Evolutionary conservation across 2,113 vertebrate genomes (phyloP).

Genomic region (Pygoscelis antarcticus): DNA sequence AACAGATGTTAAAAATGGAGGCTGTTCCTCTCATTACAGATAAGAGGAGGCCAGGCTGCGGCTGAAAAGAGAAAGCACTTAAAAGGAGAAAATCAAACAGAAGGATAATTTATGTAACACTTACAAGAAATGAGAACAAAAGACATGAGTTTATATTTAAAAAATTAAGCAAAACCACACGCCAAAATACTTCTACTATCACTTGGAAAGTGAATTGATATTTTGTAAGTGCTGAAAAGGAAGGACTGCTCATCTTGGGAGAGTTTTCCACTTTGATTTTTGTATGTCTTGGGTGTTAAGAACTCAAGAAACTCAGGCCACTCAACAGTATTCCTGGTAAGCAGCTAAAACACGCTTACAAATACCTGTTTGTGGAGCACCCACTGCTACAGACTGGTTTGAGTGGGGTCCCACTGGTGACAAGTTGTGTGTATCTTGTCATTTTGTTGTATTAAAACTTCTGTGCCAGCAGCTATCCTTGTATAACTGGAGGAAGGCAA

Average conservation of each 20-base stretch:
- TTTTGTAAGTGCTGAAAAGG: not conserved
- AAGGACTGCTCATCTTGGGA: not conserved
- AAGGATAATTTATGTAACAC: not conserved
- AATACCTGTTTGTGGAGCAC: not conserved
- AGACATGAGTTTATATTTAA: not conserved
- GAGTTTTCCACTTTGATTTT: not conserved
- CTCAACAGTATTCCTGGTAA: not conserved
- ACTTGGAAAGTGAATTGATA: not conserved
- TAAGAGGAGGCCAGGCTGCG: not conserved
- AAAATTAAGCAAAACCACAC: not conserved
- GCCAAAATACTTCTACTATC: not conserved
- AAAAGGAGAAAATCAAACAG: not conserved
- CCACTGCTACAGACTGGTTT: slow-evolving; percentile 22
- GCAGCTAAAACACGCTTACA: not conserved
- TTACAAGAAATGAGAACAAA: not conserved
- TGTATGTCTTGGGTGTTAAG: not conserved
- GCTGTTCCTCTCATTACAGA: not conserved
- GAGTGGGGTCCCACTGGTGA: not conserved
- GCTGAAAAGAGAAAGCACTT: not conserved
- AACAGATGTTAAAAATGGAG: not conserved
- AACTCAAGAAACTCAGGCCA: not conserved
- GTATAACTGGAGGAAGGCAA: slow-evolving; percentile 13
- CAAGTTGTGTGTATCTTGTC: not conserved
- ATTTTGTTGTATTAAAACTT: not conserved
- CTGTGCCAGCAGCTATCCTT: slow-evolving; percentile 14